Percentiles rank a stretch among this genome's conserved stretches.
Conservation (phyloP, 1,140 invertebrate genomes). For the Lordiphosa collinella region DNA sequence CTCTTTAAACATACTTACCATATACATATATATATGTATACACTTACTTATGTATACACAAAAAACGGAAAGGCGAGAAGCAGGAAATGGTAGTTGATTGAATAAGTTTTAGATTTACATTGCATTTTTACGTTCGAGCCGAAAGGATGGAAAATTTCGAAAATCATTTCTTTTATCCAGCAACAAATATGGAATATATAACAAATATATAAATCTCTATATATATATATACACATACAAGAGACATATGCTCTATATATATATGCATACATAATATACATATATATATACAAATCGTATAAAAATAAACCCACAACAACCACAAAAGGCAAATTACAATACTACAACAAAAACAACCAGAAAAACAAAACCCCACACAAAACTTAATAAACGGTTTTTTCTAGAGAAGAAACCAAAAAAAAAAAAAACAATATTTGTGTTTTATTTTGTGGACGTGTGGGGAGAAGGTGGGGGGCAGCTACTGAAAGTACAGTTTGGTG, state of each 20-base stretch:
- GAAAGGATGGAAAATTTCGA: no score
- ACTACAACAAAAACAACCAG: conserved; percentile 37
- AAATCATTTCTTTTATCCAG: conserved; percentile 2
- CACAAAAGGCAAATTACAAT: conserved; percentile 13
- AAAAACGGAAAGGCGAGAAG: conserved; percentile 11
- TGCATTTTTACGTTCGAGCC: conserved; percentile 59
- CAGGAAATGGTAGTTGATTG: conserved; percentile 41
- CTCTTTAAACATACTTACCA: conserved; percentile 27
- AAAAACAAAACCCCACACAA: conserved; percentile 26
- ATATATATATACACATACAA: conserved; percentile 6
- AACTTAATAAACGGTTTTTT: conserved; percentile 67
- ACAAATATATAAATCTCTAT: conserved; percentile 9
- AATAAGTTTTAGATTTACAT: conserved; percentile 67
- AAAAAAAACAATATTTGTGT: conserved; percentile 18
- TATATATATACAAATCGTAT: conserved; percentile 3
- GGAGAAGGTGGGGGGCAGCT: no score
- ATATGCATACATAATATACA: conserved; percentile 6
- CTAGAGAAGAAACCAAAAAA: conserved; percentile 68
- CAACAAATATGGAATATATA: conserved; percentile 29
- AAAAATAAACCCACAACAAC: conserved; percentile 1
- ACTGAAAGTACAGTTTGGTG: no score
- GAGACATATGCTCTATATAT: conserved; percentile 5
- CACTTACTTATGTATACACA: no score
- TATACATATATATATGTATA: conserved; percentile 20
- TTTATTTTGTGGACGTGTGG: conserved; percentile 12